A percentile compares a stretch with the other conserved stretches of the same genome.
Conservation (phyloP, 2,113 vertebrate species). For the Carassius gibelio region DNA sequence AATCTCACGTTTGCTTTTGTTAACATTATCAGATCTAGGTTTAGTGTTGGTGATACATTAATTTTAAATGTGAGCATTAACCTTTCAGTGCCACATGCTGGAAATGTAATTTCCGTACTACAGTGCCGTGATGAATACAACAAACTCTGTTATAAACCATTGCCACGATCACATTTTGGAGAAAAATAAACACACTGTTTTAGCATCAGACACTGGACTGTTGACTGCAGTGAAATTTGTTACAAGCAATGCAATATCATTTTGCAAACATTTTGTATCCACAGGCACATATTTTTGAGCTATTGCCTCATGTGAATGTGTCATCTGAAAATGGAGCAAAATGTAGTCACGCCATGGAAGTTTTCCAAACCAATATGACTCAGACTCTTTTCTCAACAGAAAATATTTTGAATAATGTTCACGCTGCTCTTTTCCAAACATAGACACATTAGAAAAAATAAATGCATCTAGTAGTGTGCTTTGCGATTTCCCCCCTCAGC, state of each 20-base stretch:
- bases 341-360: not conserved
- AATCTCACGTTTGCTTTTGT: not conserved
- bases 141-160: no score
- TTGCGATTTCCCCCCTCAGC: no score
- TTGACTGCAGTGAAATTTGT: not conserved
- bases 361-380: not conserved
- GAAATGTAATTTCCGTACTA: not conserved
- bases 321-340: not conserved
- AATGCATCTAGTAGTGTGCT: no score
- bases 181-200: not conserved
- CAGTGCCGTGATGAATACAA: not conserved
- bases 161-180: not conserved
- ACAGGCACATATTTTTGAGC: not conserved
- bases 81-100: not conserved
- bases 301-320: not conserved
- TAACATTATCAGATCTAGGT: not conserved
- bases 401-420: no score
- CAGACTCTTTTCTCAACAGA: no score
- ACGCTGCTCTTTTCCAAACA: no score
- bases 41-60: not conserved
- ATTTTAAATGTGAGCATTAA: not conserved
- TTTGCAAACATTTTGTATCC: not conserved
- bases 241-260: not conserved
- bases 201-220: not conserved
- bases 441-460: no score